Conservation (phyloP, 2,797 vertebrate species). For the Tolypeutes matacus region DNA sequence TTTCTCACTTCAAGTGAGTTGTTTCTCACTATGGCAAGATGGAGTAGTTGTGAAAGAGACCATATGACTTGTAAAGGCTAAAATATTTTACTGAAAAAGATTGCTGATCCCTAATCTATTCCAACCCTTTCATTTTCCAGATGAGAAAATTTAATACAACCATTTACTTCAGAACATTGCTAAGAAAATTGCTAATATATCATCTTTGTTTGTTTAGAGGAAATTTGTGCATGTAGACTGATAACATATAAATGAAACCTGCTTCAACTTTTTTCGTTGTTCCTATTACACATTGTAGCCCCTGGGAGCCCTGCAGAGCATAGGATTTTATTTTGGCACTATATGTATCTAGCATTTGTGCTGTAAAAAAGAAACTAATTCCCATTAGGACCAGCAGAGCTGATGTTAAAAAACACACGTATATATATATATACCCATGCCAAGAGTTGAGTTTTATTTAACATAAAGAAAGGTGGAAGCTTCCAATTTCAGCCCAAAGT, state of each 20-base stretch:
- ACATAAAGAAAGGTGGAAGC: neutral
- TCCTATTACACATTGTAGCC: neutral
- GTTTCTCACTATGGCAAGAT: neutral
- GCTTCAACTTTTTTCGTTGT: neutral
- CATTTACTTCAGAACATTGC: neutral
- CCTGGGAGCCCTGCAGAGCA: neutral
- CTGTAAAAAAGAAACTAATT: neutral
- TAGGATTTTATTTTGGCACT: conserved; percentile 10
- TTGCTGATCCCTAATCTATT: neutral
- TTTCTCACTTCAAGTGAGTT: neutral
- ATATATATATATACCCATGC: neutral
- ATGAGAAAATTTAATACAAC: conserved; percentile 56
- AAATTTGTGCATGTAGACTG: neutral
- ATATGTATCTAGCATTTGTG: neutral
- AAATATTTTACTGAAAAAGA: neutral
- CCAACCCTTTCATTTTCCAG: neutral
- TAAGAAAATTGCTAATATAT: conserved; percentile 27
- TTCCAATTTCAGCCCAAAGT: conserved; percentile 51
- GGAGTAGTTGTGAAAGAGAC: neutral
- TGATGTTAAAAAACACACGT: conserved; percentile 25
- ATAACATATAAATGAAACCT: conserved; percentile 36
- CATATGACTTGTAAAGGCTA: neutral
- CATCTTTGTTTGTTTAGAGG: conserved; percentile 34
- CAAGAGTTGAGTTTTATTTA: conserved; percentile 46
- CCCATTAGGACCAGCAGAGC: neutral